Evolutionary conservation across 2,113 vertebrate species (phyloP).

Genomic region (Arothron firmamentum): DNA sequence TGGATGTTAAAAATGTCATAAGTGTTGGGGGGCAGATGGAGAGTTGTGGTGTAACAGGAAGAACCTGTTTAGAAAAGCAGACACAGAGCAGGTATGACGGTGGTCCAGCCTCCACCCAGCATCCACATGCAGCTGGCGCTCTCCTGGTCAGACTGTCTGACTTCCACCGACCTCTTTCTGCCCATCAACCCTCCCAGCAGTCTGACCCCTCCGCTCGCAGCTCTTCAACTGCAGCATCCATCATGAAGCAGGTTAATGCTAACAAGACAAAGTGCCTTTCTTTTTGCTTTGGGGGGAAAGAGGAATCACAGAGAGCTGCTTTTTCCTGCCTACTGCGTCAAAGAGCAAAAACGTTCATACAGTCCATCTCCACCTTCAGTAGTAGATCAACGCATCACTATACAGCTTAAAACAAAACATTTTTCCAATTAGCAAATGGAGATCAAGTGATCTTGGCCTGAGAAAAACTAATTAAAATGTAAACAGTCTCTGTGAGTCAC

Average conservation of each 20-base stretch:
- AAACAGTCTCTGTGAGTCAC: conserved; percentile 32
- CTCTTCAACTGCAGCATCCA: conserved; percentile 32
- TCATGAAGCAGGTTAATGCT: conserved; percentile 32
- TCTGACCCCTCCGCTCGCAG: conserved; percentile 43
- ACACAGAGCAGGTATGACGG: background rate
- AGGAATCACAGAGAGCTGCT: background rate
- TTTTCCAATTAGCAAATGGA: conserved; percentile 30
- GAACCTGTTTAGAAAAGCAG: background rate
- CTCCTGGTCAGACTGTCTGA: conserved; percentile 14
- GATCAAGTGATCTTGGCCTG: conserved; percentile 32
- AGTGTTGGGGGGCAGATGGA: background rate
- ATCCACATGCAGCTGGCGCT: conserved; percentile 11
- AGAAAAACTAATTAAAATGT: conserved; percentile 32
- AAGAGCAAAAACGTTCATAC: too few relatives aligned
- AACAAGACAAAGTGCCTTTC: conserved; percentile 1
- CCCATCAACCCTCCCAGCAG: conserved; percentile 19
- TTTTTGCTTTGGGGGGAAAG: background rate
- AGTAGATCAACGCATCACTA: conserved; percentile 1
- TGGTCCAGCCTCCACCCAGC: conserved; percentile 11
- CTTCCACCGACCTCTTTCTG: conserved; percentile 41
- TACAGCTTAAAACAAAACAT: background rate
- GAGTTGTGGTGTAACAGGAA: background rate
- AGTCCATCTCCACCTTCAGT: too few relatives aligned
- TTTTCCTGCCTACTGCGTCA: background rate
- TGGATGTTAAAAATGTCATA: too few relatives aligned